Percentiles rank a stretch among this genome's conserved stretches.
Evolutionary conservation across 2,797 vertebrate genomes (phyloP).

Genomic region (Sebastes melanostomus): DNA sequence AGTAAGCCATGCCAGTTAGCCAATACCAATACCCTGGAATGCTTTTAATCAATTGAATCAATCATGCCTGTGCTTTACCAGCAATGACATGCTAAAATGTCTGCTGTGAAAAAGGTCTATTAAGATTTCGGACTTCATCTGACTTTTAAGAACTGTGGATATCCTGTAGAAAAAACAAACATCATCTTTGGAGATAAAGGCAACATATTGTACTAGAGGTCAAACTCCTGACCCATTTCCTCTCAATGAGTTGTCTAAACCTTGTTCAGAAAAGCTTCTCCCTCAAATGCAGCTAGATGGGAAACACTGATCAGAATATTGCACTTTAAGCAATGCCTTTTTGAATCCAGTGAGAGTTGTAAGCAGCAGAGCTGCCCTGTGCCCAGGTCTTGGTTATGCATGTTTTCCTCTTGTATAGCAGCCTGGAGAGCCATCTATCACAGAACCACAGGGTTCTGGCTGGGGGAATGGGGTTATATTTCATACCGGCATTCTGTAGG

Average conservation of each 20-base stretch:
- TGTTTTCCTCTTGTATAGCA: conserved; percentile 54
- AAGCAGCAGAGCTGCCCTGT: conserved; percentile 7
- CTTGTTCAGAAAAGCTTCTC: conserved; percentile 1
- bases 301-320: conserved; percentile 18
- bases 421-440: conserved; percentile 62
- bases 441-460: conserved; percentile 65
- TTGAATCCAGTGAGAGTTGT: not conserved
- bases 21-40: no score
- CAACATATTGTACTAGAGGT: not conserved
- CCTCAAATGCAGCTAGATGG: conserved; percentile 5
- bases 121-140: not conserved
- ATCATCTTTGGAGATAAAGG: not conserved
- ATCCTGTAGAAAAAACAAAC: not conserved
- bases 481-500: conserved; percentile 68
- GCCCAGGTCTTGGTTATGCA: conserved; percentile 52
- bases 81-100: no score
- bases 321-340: not conserved
- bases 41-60: no score
- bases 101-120: no score
- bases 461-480: conserved; percentile 63
- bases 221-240: not conserved
- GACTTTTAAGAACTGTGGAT: not conserved
- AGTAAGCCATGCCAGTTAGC: no score
- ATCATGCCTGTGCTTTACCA: no score
- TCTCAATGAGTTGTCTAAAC: not conserved